Evolutionary conservation across 2,888 invertebrate genomes (phyloP).

Genomic region (Lapara coniferarum): DNA sequence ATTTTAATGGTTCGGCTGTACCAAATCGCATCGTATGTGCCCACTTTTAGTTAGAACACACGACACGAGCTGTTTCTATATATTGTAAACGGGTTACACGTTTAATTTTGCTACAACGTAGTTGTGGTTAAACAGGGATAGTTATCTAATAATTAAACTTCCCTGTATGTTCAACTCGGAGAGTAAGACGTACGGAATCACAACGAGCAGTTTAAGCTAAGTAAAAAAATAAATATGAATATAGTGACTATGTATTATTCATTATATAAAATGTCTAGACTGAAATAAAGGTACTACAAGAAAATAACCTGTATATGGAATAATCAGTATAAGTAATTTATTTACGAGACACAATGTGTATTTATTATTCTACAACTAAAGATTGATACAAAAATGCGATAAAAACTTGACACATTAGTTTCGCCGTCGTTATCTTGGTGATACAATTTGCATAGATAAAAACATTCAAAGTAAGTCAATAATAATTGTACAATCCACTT

Average conservation of each 20-base stretch:
- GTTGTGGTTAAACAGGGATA: neutral
- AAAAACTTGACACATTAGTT: constrained; percentile 9
- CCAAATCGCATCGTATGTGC: no score
- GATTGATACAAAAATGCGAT: neutral
- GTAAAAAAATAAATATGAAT: neutral
- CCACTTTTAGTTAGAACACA: no score
- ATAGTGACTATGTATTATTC: neutral
- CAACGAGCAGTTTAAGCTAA: neutral
- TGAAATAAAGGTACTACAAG: no score
- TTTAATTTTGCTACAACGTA: neutral
- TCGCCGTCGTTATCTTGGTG: constrained; percentile 23
- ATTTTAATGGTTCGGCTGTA: no score
- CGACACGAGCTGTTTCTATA: no score
- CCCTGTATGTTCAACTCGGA: neutral
- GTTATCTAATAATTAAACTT: neutral
- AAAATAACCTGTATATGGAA: neutral
- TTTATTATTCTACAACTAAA: neutral
- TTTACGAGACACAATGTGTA: neutral
- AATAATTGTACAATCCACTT: neutral
- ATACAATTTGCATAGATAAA: constrained; percentile 18
- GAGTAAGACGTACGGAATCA: neutral
- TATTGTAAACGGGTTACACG: no score
- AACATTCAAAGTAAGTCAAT: neutral
- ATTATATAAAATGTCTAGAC: no score
- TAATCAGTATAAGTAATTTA: no score